phyloP scores from a whole-genome alignment of 2,888 invertebrate genomes.

The Campoplex capitator region DNA sequence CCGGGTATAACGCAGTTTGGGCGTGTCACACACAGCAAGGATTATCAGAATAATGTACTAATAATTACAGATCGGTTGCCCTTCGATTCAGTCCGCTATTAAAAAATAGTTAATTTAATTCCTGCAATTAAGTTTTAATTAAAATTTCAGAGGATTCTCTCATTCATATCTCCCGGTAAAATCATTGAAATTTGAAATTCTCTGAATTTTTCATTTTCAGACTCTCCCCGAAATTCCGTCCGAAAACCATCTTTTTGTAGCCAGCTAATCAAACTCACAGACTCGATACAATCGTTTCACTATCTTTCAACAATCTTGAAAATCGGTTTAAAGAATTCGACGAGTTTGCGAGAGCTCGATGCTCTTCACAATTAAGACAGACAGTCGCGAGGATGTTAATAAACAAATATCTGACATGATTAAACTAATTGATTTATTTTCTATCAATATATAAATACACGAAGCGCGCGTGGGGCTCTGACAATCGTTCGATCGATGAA shows the following conservation, averaged over 20 bases:
- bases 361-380: not conserved
- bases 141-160: not conserved
- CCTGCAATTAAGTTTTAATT: not conserved
- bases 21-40: conserved; percentile 67
- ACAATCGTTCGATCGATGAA: conserved; percentile 65
- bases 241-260: not conserved
- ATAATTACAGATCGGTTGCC: conserved; percentile 18
- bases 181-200: not conserved
- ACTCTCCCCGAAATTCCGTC: not conserved
- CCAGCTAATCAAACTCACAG: not conserved
- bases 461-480: conserved; percentile 37
- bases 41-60: conserved; percentile 71
- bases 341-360: not conserved
- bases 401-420: conserved; percentile 42
- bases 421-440: conserved; percentile 70
- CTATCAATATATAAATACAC: conserved; percentile 49
- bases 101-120: conserved; percentile 6
- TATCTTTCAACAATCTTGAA: not conserved
- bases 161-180: not conserved
- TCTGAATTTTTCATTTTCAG: not conserved
- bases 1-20: conserved; percentile 33
- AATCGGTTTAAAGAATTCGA: not conserved
- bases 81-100: not conserved
- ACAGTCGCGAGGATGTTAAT: conserved; percentile 22
- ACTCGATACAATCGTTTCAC: not conserved